A percentile compares a stretch with the other conserved stretches of the same genome.
phyloP scores from a whole-genome alignment of 2,113 vertebrate genomes.

The Corythoichthys intestinalis region DNA sequence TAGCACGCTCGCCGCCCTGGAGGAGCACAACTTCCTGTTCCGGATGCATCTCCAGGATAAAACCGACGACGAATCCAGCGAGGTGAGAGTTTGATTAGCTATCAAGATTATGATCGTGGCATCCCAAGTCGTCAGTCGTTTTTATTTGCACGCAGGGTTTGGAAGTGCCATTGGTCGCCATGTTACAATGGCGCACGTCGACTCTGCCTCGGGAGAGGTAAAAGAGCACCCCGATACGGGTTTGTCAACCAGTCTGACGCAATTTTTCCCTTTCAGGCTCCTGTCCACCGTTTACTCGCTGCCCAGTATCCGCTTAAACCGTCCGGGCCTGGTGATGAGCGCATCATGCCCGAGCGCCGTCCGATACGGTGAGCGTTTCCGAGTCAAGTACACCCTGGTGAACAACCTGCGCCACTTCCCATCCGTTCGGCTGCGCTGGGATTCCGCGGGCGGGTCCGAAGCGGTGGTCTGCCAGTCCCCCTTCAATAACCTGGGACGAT shows the following conservation, averaged over 20 bases:
- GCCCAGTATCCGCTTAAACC: slow-evolving; percentile 86
- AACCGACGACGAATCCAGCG: slow-evolving; percentile 75
- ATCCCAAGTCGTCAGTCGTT: background rate
- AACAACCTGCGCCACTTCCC: slow-evolving; percentile 95
- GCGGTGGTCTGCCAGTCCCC: slow-evolving; percentile 70
- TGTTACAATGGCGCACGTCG: slow-evolving; percentile 88
- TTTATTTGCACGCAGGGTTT: slow-evolving; percentile 73
- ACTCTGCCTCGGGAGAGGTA: slow-evolving; percentile 85
- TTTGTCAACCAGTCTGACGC: no score
- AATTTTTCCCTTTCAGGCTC: background rate
- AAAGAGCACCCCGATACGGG: no score
- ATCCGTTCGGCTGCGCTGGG: slow-evolving; percentile 89
- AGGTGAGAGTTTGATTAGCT: slow-evolving; percentile 64
- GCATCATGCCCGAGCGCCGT: slow-evolving; percentile 84
- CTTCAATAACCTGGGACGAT: slow-evolving; percentile 82
- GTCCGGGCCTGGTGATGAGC: slow-evolving; percentile 88
- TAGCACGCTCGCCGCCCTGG: slow-evolving; percentile 79
- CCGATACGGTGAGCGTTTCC: slow-evolving; percentile 77
- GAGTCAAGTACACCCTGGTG: slow-evolving; percentile 86
- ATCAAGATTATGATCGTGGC: no score
- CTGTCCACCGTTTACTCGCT: slow-evolving; percentile 54
- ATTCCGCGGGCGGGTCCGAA: slow-evolving; percentile 73
- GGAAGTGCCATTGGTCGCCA: slow-evolving; percentile 87
- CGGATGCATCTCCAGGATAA: slow-evolving; percentile 80
- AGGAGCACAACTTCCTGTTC: slow-evolving; percentile 90